A percentile compares a stretch with the other conserved stretches of the same genome.
These are phyloP conservation scores for Panthera tigris DNA, from an alignment of 2,113 vertebrate genomes.

Conservation along the genomic window DNA sequence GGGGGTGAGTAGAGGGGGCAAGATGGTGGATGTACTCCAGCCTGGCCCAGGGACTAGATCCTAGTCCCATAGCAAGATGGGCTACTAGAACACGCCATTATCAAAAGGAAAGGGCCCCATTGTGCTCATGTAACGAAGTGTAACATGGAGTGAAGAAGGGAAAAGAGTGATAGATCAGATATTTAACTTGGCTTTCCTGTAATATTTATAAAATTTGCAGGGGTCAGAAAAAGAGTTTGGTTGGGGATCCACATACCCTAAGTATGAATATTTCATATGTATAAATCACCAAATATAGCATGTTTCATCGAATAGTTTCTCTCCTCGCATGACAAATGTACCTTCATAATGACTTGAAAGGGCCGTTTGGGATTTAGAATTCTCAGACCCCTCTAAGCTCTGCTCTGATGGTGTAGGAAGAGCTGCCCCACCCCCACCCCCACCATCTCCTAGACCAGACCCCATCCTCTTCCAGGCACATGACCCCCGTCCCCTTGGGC, in stretches of 20 bases:
- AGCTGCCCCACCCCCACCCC: background rate
- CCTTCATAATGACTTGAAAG: background rate
- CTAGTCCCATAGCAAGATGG: background rate
- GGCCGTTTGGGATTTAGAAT: background rate
- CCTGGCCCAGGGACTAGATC: background rate
- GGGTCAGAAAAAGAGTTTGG: constrained; percentile 11
- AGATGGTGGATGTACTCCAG: background rate
- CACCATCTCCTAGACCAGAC: background rate
- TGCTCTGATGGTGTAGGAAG: background rate
- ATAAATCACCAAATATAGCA: background rate
- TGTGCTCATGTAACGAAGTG: background rate
- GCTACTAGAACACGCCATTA: background rate
- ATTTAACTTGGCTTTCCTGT: background rate
- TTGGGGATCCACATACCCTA: background rate
- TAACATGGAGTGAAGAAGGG: background rate
- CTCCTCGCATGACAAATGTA: background rate
- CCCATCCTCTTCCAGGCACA: background rate
- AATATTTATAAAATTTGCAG: background rate
- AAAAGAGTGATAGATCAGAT: background rate
- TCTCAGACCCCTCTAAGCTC: background rate
- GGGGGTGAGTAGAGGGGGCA: background rate
- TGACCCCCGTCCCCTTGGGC: background rate
- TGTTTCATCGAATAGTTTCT: background rate
- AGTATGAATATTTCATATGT: constrained; percentile 34
- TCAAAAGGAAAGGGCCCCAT: background rate